A percentile compares a stretch with the other conserved stretches of the same genome.
phyloP scores from a whole-genome alignment of 2,888 invertebrate genomes.

The Odontocolon sp. region DNA sequence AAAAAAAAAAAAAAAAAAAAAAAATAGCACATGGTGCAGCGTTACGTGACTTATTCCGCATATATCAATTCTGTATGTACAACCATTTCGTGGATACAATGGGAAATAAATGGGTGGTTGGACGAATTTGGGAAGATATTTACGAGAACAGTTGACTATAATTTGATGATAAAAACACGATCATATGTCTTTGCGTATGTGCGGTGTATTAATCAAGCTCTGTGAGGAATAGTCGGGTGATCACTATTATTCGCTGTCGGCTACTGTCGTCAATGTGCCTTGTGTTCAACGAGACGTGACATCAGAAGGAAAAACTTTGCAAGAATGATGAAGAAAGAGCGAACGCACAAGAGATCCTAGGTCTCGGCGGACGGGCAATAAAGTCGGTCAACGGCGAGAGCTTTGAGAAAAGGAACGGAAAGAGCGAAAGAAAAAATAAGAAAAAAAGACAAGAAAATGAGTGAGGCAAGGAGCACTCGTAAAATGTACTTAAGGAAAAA shows the following conservation, averaged over 20 bases:
- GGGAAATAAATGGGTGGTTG: background rate
- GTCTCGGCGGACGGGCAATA: slow-evolving; percentile 19
- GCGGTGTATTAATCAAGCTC: slow-evolving; percentile 1
- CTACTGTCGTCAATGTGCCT: background rate
- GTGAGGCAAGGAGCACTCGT: slow-evolving; percentile 20
- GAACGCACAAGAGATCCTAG: background rate
- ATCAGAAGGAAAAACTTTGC: slow-evolving; percentile 3
- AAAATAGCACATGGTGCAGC: too few relatives aligned
- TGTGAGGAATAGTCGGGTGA: background rate
- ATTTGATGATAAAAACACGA: background rate
- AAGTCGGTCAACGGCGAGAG: slow-evolving; percentile 20
- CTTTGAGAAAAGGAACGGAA: background rate
- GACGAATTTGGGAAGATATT: background rate
- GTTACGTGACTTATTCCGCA: too few relatives aligned
- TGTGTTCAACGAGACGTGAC: slow-evolving; percentile 13
- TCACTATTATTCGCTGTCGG: background rate
- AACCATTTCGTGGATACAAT: background rate
- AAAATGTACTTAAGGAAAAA: slow-evolving; percentile 36
- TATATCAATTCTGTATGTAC: background rate
- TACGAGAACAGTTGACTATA: background rate
- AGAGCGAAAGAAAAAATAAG: background rate
- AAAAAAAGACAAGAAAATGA: background rate
- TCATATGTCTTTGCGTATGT: background rate
- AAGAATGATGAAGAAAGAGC: background rate
- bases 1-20: too few relatives aligned